Conservation (phyloP, 1,140 invertebrate species). For the Rhagoletis pomonella region DNA sequence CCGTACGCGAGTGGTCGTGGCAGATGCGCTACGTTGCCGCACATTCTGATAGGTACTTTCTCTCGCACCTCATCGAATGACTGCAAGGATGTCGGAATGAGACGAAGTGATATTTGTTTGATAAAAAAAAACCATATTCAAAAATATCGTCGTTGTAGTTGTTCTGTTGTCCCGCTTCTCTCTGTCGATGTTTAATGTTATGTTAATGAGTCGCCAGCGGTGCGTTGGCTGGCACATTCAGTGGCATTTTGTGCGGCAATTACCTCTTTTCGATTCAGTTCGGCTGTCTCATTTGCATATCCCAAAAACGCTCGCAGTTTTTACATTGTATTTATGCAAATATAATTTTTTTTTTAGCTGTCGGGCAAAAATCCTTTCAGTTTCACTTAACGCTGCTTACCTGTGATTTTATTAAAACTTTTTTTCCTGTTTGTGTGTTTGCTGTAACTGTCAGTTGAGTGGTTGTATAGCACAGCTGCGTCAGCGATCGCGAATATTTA, state of each 20-base stretch:
- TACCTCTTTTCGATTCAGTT: constrained; percentile 39
- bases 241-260: neutral
- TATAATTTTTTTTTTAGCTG: constrained; percentile 59
- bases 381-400: constrained; percentile 41
- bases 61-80: neutral
- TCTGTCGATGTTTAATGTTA: constrained; percentile 61
- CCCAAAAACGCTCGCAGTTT: constrained; percentile 54
- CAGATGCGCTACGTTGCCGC: constrained; percentile 10
- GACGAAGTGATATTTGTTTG: neutral
- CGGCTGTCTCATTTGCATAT: constrained; percentile 65
- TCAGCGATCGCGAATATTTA: neutral
- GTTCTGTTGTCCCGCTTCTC: constrained; percentile 54
- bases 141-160: constrained; percentile 30
- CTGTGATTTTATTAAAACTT: constrained; percentile 24
- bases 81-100: constrained; percentile 14
- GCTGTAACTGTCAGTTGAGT: constrained; percentile 38
- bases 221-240: neutral
- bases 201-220: constrained; percentile 66
- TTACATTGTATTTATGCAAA: constrained; percentile 70
- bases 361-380: constrained; percentile 39
- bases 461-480: constrained; percentile 12
- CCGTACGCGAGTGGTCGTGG: neutral
- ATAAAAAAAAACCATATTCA: neutral
- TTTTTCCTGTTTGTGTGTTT: neutral
- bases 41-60: constrained; percentile 10